Evolutionary conservation across 1,140 invertebrate genomes (phyloP).

Genomic region (Harpegnathos saltator): DNA sequence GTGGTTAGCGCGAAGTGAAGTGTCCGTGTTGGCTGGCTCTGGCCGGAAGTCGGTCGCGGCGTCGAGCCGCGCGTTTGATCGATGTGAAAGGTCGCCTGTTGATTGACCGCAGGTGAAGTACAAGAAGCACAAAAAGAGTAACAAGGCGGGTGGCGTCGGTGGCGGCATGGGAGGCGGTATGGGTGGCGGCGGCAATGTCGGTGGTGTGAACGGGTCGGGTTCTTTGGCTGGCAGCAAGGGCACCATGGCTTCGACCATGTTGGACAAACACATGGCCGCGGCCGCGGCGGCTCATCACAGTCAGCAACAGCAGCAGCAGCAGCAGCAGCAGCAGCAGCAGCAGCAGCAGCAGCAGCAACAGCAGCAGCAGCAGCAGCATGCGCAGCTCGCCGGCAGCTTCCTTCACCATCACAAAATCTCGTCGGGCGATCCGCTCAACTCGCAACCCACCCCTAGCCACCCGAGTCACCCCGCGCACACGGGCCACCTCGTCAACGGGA

Average conservation of each 20-base stretch:
- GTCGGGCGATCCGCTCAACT: slow-evolving; percentile 83
- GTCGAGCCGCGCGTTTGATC: not conserved
- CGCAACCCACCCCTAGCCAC: slow-evolving; percentile 83
- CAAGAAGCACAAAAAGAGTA: slow-evolving; percentile 97
- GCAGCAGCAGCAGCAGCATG: slow-evolving; percentile 80
- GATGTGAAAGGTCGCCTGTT: not conserved
- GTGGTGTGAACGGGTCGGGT: slow-evolving; percentile 83
- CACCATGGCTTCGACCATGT: slow-evolving; percentile 85
- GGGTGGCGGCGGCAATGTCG: slow-evolving; percentile 81
- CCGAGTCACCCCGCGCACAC: slow-evolving; percentile 82
- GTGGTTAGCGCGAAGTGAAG: no score
- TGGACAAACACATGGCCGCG: slow-evolving; percentile 85
- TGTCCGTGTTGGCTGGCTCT: no score
- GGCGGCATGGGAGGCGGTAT: slow-evolving; percentile 82
- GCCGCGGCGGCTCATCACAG: slow-evolving; percentile 82
- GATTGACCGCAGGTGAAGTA: slow-evolving; percentile 93
- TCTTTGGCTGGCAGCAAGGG: slow-evolving; percentile 81
- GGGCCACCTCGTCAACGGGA: slow-evolving; percentile 94
- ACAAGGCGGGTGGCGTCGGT: slow-evolving; percentile 86
- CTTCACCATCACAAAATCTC: slow-evolving; percentile 84
- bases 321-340: slow-evolving; percentile 76
- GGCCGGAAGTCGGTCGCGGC: no score
- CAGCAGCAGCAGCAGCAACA: not conserved
- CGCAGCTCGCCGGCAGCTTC: slow-evolving; percentile 81
- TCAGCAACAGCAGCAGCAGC: slow-evolving; percentile 66